These are phyloP conservation scores for Tenthredo livida DNA, from an alignment of 2,888 invertebrate genomes.

Conservation along the genomic window DNA sequence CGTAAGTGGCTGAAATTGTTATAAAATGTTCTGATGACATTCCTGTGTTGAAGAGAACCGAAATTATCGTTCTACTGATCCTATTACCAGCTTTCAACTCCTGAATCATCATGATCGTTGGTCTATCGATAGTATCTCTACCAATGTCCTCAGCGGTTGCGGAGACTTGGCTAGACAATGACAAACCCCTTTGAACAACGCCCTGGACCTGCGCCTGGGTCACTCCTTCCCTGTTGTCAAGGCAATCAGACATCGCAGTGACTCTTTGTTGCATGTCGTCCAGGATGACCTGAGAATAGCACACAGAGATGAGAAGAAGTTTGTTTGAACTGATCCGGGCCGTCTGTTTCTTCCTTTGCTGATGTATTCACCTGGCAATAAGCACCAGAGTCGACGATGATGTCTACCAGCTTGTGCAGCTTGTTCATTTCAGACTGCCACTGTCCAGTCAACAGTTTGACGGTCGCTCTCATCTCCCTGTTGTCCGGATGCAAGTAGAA, in stretches of 20 bases:
- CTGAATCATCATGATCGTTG: conserved; percentile 72
- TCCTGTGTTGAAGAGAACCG: conserved; percentile 7
- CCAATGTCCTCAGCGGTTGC: conserved; percentile 73
- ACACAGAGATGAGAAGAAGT: neutral
- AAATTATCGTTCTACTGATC: conserved; percentile 20
- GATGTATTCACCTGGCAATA: conserved; percentile 82
- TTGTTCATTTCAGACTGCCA: conserved; percentile 83
- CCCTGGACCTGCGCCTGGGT: conserved; percentile 70
- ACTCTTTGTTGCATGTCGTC: conserved; percentile 74
- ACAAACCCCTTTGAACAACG: conserved; percentile 71
- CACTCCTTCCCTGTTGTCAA: conserved; percentile 71
- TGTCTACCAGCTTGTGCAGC: conserved; percentile 82
- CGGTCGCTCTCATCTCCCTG: conserved; percentile 79
- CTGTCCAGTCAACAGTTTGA: conserved; percentile 80
- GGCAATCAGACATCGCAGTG: conserved; percentile 68
- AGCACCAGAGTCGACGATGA: conserved; percentile 85
- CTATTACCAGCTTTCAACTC: conserved; percentile 74
- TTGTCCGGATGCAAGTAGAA: conserved; percentile 79
- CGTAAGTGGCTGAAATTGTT: conserved; percentile 70
- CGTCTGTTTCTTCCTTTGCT: neutral
- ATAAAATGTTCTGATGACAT: neutral
- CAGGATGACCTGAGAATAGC: conserved; percentile 67
- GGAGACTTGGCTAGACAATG: conserved; percentile 71
- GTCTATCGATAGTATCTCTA: conserved; percentile 71
- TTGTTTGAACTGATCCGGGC: neutral